Percentiles rank a stretch among this genome's conserved stretches.
These are phyloP conservation scores for Mico argentatus DNA, from an alignment of 2,797 vertebrate genomes.

Conservation along the genomic window DNA sequence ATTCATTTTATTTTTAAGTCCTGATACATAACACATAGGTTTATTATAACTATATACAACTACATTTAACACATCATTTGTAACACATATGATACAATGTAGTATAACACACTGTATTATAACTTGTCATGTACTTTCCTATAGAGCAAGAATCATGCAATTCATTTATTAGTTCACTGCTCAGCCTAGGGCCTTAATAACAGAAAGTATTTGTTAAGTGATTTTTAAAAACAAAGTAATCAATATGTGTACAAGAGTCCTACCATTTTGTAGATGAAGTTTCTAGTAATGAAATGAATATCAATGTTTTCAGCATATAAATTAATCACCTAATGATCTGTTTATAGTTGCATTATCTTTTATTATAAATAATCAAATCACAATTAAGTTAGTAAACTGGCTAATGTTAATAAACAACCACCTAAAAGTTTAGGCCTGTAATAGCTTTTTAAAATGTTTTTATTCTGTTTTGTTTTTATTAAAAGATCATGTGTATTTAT, in stretches of 20 bases:
- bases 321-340: neutral
- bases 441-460: neutral
- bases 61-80: neutral
- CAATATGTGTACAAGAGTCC: neutral
- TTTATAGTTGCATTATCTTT: neutral
- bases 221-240: neutral
- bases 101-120: neutral
- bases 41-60: neutral
- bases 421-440: neutral
- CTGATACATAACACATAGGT: neutral
- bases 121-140: neutral
- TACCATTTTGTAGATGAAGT: conserved; percentile 4
- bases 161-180: neutral
- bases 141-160: neutral
- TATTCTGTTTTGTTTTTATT: neutral
- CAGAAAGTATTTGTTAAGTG: neutral
- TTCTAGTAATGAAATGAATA: neutral
- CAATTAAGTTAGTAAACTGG: neutral
- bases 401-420: neutral
- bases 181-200: neutral
- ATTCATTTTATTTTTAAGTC: neutral
- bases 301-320: neutral
- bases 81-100: neutral
- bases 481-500: neutral
- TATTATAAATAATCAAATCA: conserved; percentile 38